Base-by-base conservation (phyloP, 2,797 vertebrate species). In the Synaphobranchus kaupii region DNA sequence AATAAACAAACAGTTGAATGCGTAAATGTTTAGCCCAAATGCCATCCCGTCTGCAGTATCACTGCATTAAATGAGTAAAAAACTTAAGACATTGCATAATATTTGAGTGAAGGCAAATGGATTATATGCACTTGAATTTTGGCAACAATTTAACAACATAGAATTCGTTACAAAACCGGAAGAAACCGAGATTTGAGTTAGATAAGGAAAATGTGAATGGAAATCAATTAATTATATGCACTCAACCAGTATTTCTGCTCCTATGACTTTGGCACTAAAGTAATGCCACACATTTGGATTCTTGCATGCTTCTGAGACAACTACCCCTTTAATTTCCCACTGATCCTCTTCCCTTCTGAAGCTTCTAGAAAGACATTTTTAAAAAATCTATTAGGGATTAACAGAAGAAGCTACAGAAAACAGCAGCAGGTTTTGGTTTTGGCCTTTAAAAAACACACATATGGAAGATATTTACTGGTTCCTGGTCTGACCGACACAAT, bases 391-490 rank as follows among this genome's bases (percentile, higher is more conserved):
- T 50, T 68, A 31, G 71, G 76, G 78, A 82, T 82, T 82, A 47
- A 50, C 52, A 83, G 66, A 66, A 86, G 78, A 83, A 82, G 31
- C 54, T 91, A 90, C 89, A 93, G 92, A 89, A 93, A 83, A 93
- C 71, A 93, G 90, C 92, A 94, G 93, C 92, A 94, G 92, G 93
- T 93, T 81, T 91, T 92, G 93, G 92, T 94, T 94, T 94, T 89
- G 89, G 90, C 90, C 91, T 91, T 92, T 91, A 91, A 92, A 90
- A 94, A 92, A 91, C 90, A 86, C 92, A 92, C 94, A 94, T 90
- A 93, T 91, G 93, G 93, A 94, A 94, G 91, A 91, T 87, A 93
- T 95, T 94, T 93, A 89, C 89, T 94, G 87, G 86, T 93, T 82
- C 89, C 93, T 88, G 87, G 92, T 92, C 56, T 86, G 86, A 83